Conservation (phyloP, 2,797 vertebrate species). For the Helostoma temminkii region DNA sequence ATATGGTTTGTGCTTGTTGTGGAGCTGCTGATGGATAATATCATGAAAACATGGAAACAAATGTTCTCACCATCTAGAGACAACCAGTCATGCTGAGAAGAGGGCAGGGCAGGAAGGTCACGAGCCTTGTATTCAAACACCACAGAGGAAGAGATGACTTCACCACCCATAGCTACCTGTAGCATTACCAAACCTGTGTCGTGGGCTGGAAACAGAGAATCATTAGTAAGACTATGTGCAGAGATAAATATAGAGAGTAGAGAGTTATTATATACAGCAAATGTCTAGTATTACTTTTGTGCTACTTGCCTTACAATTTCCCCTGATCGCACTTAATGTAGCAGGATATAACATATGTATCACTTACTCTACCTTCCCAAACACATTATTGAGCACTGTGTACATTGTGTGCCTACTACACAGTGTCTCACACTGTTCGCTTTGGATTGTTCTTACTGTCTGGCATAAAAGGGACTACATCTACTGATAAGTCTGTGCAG, state of each 20-base stretch:
- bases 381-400: conserved; percentile 12
- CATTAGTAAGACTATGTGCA: neutral
- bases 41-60: conserved; percentile 20
- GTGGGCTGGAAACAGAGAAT: conserved; percentile 85
- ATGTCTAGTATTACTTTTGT: conserved; percentile 3
- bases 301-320: conserved; percentile 21
- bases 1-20: conserved; percentile 2
- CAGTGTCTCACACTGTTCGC: neutral
- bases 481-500: conserved; percentile 7
- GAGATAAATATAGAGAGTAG: neutral
- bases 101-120: conserved; percentile 93
- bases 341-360: conserved; percentile 27
- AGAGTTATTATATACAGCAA: neutral
- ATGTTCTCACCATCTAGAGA: conserved; percentile 93
- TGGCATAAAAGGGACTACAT: conserved; percentile 17
- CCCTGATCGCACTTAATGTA: conserved; percentile 21
- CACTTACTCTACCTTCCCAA: conserved; percentile 15
- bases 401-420: neutral
- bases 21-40: neutral
- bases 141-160: conserved; percentile 98
- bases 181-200: conserved; percentile 98
- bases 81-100: conserved; percentile 98
- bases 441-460: conserved; percentile 17
- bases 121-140: conserved; percentile 99
- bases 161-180: conserved; percentile 97